A percentile compares a stretch with the other conserved stretches of the same genome.
Evolutionary conservation across 2,888 invertebrate genomes (phyloP).

Genomic region (Ernsta delagoae): DNA sequence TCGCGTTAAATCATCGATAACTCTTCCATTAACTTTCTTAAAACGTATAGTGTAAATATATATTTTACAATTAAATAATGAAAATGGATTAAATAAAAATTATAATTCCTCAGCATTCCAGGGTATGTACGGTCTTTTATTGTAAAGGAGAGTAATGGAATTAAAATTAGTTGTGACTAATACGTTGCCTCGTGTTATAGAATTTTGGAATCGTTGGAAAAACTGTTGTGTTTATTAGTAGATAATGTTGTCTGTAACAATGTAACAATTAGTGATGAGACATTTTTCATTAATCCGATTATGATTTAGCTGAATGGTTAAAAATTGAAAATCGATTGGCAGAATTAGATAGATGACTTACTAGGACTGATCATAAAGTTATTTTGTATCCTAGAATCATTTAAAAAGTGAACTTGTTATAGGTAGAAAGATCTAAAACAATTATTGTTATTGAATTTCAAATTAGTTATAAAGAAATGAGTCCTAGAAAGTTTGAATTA

Average conservation of each 20-base stretch:
- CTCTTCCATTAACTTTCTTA: neutral
- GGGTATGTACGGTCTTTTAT: slow-evolving; percentile 36
- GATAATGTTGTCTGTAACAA: slow-evolving; percentile 51
- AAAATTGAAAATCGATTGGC: neutral
- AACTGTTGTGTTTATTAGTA: slow-evolving; percentile 64
- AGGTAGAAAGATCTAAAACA: too few relatives aligned
- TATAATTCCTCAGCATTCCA: slow-evolving; percentile 35
- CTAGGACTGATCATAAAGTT: slow-evolving; percentile 7
- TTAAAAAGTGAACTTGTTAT: neutral
- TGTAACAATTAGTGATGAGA: slow-evolving; percentile 44
- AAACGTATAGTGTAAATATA: neutral
- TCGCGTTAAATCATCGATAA: neutral
- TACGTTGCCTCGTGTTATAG: slow-evolving; percentile 51
- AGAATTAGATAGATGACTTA: slow-evolving; percentile 16
- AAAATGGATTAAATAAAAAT: neutral
- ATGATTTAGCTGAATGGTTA: slow-evolving; percentile 38
- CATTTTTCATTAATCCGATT: slow-evolving; percentile 42
- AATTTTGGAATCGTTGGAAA: slow-evolving; percentile 43
- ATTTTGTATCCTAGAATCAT: neutral
- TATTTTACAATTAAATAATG: slow-evolving; percentile 1
- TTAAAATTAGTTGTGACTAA: slow-evolving; percentile 51
- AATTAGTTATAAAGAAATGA: slow-evolving; percentile 5
- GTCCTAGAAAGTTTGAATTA: slow-evolving; percentile 17
- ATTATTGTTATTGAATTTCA: neutral
- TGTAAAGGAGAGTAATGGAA: slow-evolving; percentile 39